Evolutionary conservation across 2,113 vertebrate species (phyloP), one percentile per base, ranked within the genome.

Genomic region (Ondatra zibethicus): DNA sequence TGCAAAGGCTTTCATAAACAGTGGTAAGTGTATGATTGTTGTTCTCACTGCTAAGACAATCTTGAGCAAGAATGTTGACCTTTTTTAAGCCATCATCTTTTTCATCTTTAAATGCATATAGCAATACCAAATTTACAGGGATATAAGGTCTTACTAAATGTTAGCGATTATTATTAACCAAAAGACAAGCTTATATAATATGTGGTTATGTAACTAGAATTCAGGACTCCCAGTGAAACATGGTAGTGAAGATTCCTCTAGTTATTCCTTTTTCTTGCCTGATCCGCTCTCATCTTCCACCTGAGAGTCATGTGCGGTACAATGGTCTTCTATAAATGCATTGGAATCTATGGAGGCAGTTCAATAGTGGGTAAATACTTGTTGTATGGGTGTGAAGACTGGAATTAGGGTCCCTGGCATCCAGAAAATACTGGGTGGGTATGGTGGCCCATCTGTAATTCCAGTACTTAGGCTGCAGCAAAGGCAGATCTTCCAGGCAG

Each of bases 51-150:
- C 31, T 82, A 45, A 29, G n/a, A 65, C 12, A 33, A 1, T 12
- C 19, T 58, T 68, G 33, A 29, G 19, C 42, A 92, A 91, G 68
- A 93, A 50, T 0, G 31, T 92, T 90, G 86, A 50, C 73, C 29
- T 25, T 63, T 94, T 84, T 52, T 61, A 94, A 78, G 45, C 12
- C 14, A 80, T 45, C 29, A n/a, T 92, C 36, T 92, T 92, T 95
- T 63, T 73, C 27, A 58, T 88, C n/a, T 77, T 42, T 87, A 92
- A 91, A 25, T 92, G 50, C 93, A 2, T 19, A 50, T 78, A 78
- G 72, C 45, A 73, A 87, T 76, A 55, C 3, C 45, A 81, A 66
- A 85, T 4, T 94, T 25, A 16, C 10, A 70, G 10, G 11, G 42
- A 93, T 17, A 3, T 42, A 42, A 72, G 14, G 11, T 73, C 29